Base-by-base conservation (phyloP, 1,140 invertebrate species). In the Planococcus citri region DNA sequence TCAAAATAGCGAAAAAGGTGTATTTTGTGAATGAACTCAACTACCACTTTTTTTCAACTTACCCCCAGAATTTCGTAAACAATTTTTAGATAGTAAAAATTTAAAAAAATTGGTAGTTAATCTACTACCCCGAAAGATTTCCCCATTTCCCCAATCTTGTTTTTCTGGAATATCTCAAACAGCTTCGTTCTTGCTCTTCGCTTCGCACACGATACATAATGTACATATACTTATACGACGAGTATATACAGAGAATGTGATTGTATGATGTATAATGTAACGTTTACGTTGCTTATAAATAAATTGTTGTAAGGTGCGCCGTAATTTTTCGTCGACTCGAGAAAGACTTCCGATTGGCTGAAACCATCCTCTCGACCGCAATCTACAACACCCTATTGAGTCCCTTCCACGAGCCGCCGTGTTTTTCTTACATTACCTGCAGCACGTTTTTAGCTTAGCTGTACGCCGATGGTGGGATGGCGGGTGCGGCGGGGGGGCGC, bases 241-340 rank as follows among this genome's bases (percentile, higher is more conserved):
- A 4, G 41, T 51, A 20, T 51, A 51, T 51, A 51, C 41, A 51
- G 17, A 17, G 12, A 51, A 51, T 17, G 41, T 51, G 41, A 51
- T 51, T 51, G 41, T 51, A 51, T 51, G 41, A 51, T 51, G 41
- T 51, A 51, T 51, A 51, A 51, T 51, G 41, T 51, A 51, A 51
- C 41, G 41, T 51, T 51, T 51, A 51, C 41, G 41, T 51, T 51
- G 6, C 41, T 51, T 51, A 51, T 51, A 51, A 51, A 51, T 51
- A 51, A 51, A 51, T 51, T 51, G 41, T 51, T 51, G 33, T 51
- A 51, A 51, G 41, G 41, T 51, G 41, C 41, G 41, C 41, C 17
- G 41, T 51, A 51, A 51, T 51, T 51, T 51, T 51, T 51, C 41
- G 41, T 17, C 41, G 41, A 51, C 41, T 51, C 41, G 41, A 51